Base-by-base conservation (phyloP, 2,797 vertebrate genomes). In the Acanthurus lineatus region DNA sequence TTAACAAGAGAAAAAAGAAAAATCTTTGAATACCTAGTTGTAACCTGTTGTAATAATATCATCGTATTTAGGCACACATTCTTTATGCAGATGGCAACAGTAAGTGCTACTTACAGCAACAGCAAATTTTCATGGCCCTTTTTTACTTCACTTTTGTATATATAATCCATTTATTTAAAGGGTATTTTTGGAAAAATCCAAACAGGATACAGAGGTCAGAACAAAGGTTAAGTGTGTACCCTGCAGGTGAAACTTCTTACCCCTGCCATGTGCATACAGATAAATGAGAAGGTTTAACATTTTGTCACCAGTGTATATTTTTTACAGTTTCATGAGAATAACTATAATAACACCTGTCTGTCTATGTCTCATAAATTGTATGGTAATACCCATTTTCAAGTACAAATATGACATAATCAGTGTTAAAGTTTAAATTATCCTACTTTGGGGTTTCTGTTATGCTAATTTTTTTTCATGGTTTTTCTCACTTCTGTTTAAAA, bases 1-100 rank as follows among this genome's bases (percentile, higher is more conserved):
- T 85, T 77, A 81, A 77, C 17, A 62, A 71, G n/a, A 65, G 22
- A 57, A 71, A 69, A 56, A 81, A 16, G 8, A 16, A 65, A n/a
- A 10, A 20, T 61, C 40, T 49, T n/a, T 53, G n/a, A 54, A 48
- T 62, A 71, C 44, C 20, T 42, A 19, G 25, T 38, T 69, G 44
- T 65, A 17, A 7, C 54, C 28, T 69, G 5, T 35, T 52, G 9
- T 15, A 19, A 4, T 25, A 40, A n/a, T 32, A 9, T 19, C 35
- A 9, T 19, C 3, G 14, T 12, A 49, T 61, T 57, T 48, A 56
- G 40, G 11, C 17, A 49, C 19, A 20, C 20, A 19, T 47, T 73
- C 40, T 35, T 16, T 12, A 9, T 25, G 5, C 9, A 54, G 32
- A 58, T 61, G 49, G 11, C 45, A n/a, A 20, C 3, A 47, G 9